These are phyloP conservation scores for Tychaedon coryphoeus DNA, from an alignment of 2,113 vertebrate genomes.

Conservation along the genomic window DNA sequence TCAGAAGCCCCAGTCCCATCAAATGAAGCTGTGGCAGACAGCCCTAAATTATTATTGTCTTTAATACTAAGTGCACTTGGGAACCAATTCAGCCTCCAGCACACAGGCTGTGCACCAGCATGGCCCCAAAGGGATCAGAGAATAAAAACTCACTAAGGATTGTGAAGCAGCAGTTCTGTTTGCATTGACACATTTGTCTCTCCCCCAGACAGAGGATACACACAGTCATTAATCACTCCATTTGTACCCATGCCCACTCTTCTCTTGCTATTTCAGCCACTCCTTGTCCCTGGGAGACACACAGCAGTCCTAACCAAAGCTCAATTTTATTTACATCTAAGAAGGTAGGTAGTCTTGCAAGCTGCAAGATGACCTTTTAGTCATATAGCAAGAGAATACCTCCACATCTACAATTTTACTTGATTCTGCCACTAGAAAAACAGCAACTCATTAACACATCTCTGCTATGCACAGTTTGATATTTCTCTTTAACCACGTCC, in stretches of 20 bases:
- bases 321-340: neutral
- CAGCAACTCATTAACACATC: neutral
- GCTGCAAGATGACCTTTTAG: neutral
- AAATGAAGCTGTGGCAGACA: neutral
- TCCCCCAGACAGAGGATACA: neutral
- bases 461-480: neutral
- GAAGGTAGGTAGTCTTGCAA: neutral
- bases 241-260: neutral
- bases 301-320: neutral
- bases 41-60: constrained; percentile 32
- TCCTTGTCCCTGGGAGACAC: neutral
- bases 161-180: neutral
- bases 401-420: neutral
- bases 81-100: constrained; percentile 12
- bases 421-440: neutral
- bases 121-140: neutral
- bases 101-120: neutral
- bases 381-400: neutral
- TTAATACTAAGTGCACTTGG: constrained; percentile 6
- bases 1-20: neutral
- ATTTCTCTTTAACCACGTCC: constrained; percentile 5
- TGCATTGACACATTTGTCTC: neutral
- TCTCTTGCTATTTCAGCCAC: neutral
- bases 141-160: neutral
- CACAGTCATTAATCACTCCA: neutral